These are phyloP conservation scores for Bimastos eiseni DNA, from an alignment of 2,888 invertebrate genomes.

Conservation along the genomic window DNA sequence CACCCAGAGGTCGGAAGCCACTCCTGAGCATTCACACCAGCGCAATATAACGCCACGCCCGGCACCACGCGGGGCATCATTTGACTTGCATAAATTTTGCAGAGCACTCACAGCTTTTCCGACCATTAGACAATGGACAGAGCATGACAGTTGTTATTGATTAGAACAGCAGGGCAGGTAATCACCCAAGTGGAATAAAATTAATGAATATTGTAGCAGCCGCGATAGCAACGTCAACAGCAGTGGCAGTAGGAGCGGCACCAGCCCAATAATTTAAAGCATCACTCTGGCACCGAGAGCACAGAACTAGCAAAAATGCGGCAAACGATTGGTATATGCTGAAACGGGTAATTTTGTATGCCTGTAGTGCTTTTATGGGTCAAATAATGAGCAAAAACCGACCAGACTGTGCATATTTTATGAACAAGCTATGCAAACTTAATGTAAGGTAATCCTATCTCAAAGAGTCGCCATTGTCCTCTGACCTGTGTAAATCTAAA, in stretches of 20 bases:
- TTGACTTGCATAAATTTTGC: conserved; percentile 13
- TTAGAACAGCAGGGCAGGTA: background rate
- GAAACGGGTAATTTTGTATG: background rate
- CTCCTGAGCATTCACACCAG: background rate
- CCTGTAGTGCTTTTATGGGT: background rate
- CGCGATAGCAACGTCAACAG: background rate
- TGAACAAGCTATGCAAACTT: background rate
- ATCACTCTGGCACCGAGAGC: background rate
- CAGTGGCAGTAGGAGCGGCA: no score
- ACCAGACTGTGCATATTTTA: background rate
- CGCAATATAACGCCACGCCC: background rate
- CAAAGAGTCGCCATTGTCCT: background rate
- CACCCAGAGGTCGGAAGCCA: background rate
- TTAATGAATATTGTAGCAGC: conserved; percentile 13
- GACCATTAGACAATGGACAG: conserved; percentile 13
- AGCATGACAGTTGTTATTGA: conserved; percentile 6
- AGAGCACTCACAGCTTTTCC: background rate
- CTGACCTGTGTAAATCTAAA: background rate
- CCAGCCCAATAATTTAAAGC: background rate
- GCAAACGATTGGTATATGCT: background rate
- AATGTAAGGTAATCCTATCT: background rate
- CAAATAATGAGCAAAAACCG: background rate
- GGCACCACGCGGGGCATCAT: background rate
- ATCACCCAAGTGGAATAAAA: conserved; percentile 13
- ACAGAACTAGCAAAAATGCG: background rate